Conservation (phyloP, 2,113 vertebrate species). For the Forbesichthys papilliferus region DNA sequence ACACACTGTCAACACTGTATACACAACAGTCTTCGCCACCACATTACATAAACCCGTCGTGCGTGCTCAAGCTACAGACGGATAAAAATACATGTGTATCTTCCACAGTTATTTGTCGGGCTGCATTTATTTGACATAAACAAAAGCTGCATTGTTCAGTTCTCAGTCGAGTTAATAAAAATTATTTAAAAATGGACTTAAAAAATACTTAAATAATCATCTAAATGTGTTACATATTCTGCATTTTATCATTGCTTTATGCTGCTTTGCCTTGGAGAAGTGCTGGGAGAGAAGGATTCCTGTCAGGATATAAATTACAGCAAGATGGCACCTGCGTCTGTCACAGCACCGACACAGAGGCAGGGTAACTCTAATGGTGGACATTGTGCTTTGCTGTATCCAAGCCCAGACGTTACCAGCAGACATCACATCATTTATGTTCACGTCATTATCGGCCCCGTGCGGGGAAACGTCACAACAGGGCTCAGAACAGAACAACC, state of each 20-base stretch:
- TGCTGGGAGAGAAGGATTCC: neutral
- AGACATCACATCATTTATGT: constrained; percentile 16
- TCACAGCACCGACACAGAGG: neutral
- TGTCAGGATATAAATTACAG: neutral
- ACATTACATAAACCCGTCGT: constrained; percentile 36
- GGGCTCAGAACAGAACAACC: no score
- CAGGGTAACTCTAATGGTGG: neutral
- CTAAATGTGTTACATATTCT: neutral
- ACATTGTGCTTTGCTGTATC: neutral
- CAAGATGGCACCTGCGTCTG: constrained; percentile 15
- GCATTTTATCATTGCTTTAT: no score
- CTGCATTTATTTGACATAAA: no score
- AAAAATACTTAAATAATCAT: neutral
- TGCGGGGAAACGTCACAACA: neutral
- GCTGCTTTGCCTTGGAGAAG: no score
- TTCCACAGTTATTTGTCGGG: no score
- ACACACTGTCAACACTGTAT: constrained; percentile 21
- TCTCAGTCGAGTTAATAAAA: no score
- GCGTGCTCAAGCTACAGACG: constrained; percentile 13
- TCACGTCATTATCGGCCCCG: neutral
- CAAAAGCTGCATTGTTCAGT: no score
- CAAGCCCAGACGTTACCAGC: constrained; percentile 12
- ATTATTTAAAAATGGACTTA: no score
- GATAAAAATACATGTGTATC: constrained; percentile 4
- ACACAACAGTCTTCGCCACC: constrained; percentile 37